Conservation (phyloP, 1,140 invertebrate species). For the Aphaenogaster rudis region DNA sequence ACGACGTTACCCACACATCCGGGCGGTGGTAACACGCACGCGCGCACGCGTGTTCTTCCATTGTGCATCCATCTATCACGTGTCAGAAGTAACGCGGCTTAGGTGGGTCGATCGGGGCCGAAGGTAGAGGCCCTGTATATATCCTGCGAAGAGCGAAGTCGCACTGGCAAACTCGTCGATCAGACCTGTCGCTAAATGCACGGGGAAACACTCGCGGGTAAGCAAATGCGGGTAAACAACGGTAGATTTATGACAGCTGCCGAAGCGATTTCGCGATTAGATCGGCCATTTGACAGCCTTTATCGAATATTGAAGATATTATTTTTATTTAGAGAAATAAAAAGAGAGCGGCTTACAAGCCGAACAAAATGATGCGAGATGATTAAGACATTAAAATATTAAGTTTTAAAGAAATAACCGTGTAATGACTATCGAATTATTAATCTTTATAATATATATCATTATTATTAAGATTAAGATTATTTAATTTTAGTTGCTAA, state of each 20-base stretch:
- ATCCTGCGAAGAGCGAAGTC: slow-evolving; percentile 51
- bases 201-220: slow-evolving; percentile 58
- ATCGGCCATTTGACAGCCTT: slow-evolving; percentile 42
- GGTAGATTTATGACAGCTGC: slow-evolving; percentile 60
- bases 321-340: slow-evolving; percentile 16
- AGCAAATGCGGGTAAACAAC: slow-evolving; percentile 61
- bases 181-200: slow-evolving; percentile 67
- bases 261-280: slow-evolving; percentile 52
- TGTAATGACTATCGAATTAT: not conserved
- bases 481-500: not conserved
- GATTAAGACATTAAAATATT: not conserved
- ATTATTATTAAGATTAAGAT: not conserved
- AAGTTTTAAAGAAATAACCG: not conserved
- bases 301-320: slow-evolving; percentile 36
- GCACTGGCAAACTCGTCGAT: slow-evolving; percentile 65
- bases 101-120: slow-evolving; percentile 68
- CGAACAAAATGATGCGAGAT: not conserved
- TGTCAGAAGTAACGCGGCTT: slow-evolving; percentile 80
- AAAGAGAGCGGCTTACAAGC: not conserved
- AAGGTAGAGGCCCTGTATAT: slow-evolving; percentile 51
- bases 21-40: slow-evolving; percentile 73
- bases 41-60: slow-evolving; percentile 82
- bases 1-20: slow-evolving; percentile 82
- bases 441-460: not conserved
- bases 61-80: slow-evolving; percentile 84